Conservation (phyloP, 2,113 vertebrate species). For the Phocoena phocoena region DNA sequence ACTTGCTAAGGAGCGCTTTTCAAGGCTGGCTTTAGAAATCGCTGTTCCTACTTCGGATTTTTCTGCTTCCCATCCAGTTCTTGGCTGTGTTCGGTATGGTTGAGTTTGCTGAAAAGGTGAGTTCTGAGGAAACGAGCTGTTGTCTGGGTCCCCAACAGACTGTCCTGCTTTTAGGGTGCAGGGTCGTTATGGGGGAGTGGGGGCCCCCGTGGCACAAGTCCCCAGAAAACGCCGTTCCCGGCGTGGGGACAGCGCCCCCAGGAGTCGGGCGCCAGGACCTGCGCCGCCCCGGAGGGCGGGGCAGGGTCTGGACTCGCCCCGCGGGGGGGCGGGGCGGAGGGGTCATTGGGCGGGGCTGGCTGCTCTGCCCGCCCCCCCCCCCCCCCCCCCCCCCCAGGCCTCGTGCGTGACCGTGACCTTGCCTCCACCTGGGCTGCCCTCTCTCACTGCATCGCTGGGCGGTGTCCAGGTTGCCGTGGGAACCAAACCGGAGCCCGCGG, state of each 20-base stretch:
- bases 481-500: neutral
- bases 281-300: neutral
- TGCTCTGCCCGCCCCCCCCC: neutral
- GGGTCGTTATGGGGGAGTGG: neutral
- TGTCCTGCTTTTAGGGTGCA: neutral
- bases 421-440: neutral
- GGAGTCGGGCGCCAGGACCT: neutral
- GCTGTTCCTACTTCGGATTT: neutral
- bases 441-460: neutral
- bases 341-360: neutral
- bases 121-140: neutral
- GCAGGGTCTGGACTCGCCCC: neutral
- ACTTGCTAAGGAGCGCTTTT: neutral
- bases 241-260: neutral
- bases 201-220: fast-evolving
- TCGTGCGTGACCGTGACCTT: neutral
- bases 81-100: neutral
- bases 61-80: neutral
- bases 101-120: neutral
- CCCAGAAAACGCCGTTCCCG: no score
- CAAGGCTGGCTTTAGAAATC: neutral
- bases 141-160: neutral
- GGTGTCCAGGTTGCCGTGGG: neutral
- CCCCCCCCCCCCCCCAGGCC: fast-evolving
- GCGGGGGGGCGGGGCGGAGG: no score